phyloP scores from a whole-genome alignment of 37 sponge, comb jelly and placozoan species.

The Corticium candelabrum region DNA sequence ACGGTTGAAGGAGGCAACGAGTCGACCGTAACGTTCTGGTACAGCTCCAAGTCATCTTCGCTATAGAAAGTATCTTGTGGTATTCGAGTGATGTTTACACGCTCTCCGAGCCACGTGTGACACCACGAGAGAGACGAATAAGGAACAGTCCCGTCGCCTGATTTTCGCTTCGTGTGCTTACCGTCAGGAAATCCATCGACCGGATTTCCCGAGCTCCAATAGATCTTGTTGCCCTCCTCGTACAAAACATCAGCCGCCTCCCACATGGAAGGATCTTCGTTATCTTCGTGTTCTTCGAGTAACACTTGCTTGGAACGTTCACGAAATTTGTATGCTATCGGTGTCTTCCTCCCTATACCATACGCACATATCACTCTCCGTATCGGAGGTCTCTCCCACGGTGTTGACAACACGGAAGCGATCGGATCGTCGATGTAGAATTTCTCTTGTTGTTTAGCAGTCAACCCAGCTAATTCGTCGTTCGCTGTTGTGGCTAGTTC shows the following conservation, averaged over 20 bases:
- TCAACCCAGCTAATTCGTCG: not conserved
- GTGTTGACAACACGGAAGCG: not conserved
- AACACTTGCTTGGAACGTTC: not conserved
- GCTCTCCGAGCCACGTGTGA: not conserved
- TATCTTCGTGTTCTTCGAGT: not conserved
- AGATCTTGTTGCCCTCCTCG: not conserved
- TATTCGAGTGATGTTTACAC: not conserved
- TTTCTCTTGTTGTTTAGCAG: not conserved
- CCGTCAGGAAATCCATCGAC: not conserved
- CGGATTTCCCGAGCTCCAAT: not conserved
- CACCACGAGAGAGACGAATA: not conserved
- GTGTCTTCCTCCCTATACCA: not conserved
- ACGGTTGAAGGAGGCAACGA: not conserved
- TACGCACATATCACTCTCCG: not conserved
- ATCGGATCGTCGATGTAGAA: not conserved
- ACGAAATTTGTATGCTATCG: not conserved
- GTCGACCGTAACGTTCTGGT: not conserved
- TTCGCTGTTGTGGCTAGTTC: not conserved
- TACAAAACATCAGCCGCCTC: not conserved
- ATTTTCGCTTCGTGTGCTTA: not conserved
- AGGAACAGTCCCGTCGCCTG: not conserved
- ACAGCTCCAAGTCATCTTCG: not conserved
- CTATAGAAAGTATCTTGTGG: not conserved
- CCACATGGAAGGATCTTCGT: not conserved
- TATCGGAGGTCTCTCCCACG: not conserved